A percentile compares a stretch with the other conserved stretches of the same genome.
These are phyloP conservation scores for Drosophila chauvacae DNA, from an alignment of 1,140 invertebrate genomes.

Conservation along the genomic window DNA sequence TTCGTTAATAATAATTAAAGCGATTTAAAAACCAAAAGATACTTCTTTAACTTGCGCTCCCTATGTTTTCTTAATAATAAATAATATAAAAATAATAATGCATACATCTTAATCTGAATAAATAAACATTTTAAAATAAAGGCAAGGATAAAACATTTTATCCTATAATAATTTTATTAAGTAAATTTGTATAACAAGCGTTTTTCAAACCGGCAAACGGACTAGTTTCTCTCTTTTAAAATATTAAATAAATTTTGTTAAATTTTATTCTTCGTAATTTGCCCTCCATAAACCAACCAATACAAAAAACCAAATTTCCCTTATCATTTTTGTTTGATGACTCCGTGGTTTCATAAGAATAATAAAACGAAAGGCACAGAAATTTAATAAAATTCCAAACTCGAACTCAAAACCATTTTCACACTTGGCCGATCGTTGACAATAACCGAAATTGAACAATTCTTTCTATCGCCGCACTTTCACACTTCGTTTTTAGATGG, in stretches of 20 bases:
- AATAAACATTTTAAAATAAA: too few species aligned
- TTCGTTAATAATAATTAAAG: too few species aligned
- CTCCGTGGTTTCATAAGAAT: slow-evolving; percentile 25
- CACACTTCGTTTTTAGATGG: slow-evolving; percentile 13
- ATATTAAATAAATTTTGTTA: background rate
- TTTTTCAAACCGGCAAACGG: background rate
- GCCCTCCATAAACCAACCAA: background rate
- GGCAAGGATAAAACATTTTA: too few species aligned
- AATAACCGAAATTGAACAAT: slow-evolving; percentile 63
- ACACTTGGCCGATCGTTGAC: slow-evolving; percentile 70
- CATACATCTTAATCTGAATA: too few species aligned
- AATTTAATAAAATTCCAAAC: slow-evolving; percentile 42
- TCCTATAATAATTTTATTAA: too few species aligned
- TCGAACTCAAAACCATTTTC: slow-evolving; percentile 65
- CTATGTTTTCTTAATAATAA: too few species aligned
- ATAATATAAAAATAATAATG: too few species aligned
- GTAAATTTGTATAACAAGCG: background rate
- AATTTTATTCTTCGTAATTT: background rate
- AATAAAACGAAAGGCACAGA: slow-evolving; percentile 1
- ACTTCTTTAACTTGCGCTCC: too few species aligned
- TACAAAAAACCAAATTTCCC: background rate
- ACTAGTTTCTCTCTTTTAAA: background rate
- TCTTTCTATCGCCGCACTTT: slow-evolving; percentile 39
- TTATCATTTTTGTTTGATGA: slow-evolving; percentile 17
- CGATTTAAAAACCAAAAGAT: too few species aligned